Evolutionary conservation across 1,140 invertebrate species (phyloP).

Genomic region (Agraylea sexmaculata): DNA sequence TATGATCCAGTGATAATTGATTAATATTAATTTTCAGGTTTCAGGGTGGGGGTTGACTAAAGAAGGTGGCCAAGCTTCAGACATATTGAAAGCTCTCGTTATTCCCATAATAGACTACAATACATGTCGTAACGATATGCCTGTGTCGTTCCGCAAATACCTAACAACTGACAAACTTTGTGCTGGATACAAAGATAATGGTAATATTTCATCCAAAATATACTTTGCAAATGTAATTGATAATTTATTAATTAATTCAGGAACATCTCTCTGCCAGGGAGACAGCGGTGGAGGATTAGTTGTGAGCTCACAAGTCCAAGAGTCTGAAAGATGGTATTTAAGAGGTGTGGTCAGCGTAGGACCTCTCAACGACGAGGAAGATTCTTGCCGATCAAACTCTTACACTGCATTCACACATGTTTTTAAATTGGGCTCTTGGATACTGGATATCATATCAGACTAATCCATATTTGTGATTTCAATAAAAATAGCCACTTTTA

Average conservation of each 20-base stretch:
- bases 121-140: neutral
- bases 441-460: too few relatives aligned
- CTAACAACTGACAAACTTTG: slow-evolving; percentile 9
- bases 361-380: neutral
- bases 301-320: neutral
- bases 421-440: slow-evolving; percentile 1
- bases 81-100: neutral
- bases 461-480: too few relatives aligned
- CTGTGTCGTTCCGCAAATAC: neutral
- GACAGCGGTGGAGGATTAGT: slow-evolving; percentile 15
- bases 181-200: slow-evolving; percentile 10
- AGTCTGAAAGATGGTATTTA: slow-evolving; percentile 4
- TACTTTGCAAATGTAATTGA: neutral
- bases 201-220: neutral
- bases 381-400: slow-evolving; percentile 2
- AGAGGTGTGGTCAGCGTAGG: slow-evolving; percentile 11
- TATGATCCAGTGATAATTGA: neutral
- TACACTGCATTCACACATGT: slow-evolving; percentile 11
- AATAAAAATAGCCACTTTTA: too few relatives aligned
- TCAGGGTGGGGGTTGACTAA: slow-evolving; percentile 6
- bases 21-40: slow-evolving; percentile 6
- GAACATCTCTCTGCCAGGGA: slow-evolving; percentile 10
- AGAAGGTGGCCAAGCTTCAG: slow-evolving; percentile 3
- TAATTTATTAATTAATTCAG: slow-evolving; percentile 2
- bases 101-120: slow-evolving; percentile 6